These are phyloP conservation scores for Bombus terrestris DNA, from an alignment of 1,140 invertebrate species.

Conservation along the genomic window DNA sequence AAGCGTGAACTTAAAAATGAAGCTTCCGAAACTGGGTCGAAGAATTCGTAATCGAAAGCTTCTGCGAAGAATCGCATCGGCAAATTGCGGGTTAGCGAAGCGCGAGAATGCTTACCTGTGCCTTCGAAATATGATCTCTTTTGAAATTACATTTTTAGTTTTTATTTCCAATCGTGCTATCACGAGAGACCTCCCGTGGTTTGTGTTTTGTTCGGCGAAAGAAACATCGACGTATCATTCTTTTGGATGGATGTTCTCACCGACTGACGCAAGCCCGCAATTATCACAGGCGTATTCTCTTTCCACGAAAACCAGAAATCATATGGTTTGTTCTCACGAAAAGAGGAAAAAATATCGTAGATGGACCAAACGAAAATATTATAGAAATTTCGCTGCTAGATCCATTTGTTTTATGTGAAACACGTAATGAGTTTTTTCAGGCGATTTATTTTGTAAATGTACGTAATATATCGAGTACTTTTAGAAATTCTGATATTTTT, in stretches of 20 bases:
- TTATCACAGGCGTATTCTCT: constrained; percentile 7
- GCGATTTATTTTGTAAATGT: no score
- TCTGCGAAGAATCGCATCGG: no score
- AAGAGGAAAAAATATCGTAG: not conserved
- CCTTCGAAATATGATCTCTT: not conserved
- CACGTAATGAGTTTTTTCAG: no score
- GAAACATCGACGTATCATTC: not conserved
- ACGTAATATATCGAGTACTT: not conserved
- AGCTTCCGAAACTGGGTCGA: not conserved
- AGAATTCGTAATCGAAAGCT: constrained; percentile 14
- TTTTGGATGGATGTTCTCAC: not conserved
- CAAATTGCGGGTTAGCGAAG: no score
- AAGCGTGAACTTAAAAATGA: not conserved
- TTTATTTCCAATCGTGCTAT: not conserved
- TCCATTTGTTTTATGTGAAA: not conserved
- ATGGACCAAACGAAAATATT: not conserved
- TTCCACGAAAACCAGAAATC: constrained; percentile 16
- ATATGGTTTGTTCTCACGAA: constrained; percentile 40
- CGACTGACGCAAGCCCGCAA: not conserved
- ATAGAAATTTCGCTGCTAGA: not conserved
- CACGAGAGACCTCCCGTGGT: not conserved
- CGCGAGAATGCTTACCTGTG: not conserved
- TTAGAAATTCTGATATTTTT: not conserved
- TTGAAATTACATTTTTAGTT: constrained; percentile 4
- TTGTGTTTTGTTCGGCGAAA: not conserved